Evolutionary conservation across 2,113 vertebrate species (phyloP).

Genomic region (Salvelinus sp.): DNA sequence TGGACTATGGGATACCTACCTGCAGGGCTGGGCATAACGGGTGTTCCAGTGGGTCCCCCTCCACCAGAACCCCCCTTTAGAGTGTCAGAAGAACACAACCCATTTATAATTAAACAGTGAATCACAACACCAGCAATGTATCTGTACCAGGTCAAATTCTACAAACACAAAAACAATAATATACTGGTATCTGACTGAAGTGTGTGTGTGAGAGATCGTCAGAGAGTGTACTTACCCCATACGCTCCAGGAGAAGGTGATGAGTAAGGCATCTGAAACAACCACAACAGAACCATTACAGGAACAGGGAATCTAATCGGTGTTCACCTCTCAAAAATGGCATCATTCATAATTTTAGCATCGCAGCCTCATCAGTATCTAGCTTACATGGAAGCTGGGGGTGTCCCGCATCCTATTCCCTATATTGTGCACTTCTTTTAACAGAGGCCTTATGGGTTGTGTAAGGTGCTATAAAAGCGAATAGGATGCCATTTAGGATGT

Average conservation of each 20-base stretch:
- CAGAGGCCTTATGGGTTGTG: no score
- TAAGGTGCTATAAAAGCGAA: no score
- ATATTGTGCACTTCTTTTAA: no score
- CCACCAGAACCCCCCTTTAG: conserved; percentile 91
- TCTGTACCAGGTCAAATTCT: not conserved
- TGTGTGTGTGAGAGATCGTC: no score
- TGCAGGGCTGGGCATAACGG: conserved; percentile 98
- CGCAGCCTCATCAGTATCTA: conserved; percentile 31
- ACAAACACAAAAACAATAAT: not conserved
- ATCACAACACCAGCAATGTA: not conserved
- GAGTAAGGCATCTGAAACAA: conserved; percentile 93
- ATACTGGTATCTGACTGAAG: no score
- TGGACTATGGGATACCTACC: conserved; percentile 68
- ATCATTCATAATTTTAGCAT: conserved; percentile 43
- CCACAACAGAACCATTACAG: conserved; percentile 57
- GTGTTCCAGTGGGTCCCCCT: conserved; percentile 95
- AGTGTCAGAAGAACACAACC: conserved; percentile 36
- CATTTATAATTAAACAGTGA: not conserved
- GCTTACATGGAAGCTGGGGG: conserved; percentile 49
- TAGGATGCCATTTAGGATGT: no score
- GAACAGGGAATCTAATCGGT: conserved; percentile 38
- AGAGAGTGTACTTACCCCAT: conserved; percentile 83
- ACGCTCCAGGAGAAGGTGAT: conserved; percentile 96
- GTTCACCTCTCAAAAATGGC: conserved; percentile 52
- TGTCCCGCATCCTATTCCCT: no score